Conservation (phyloP, 2,797 vertebrate genomes). For the Arnoldichthys spilopterus region DNA sequence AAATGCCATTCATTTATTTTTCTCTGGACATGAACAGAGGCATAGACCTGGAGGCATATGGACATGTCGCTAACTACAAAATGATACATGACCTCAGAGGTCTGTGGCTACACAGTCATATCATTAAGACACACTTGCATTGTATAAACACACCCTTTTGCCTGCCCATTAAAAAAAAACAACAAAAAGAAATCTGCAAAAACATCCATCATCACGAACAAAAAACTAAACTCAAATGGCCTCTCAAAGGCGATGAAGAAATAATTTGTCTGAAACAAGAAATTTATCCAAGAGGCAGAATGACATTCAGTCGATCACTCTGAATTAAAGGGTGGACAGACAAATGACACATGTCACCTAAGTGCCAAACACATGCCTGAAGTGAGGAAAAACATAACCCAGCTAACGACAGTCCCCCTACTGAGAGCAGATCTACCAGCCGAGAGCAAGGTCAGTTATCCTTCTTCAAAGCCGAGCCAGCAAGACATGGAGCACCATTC, state of each 20-base stretch:
- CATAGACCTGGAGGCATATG: not conserved
- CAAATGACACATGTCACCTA: constrained; percentile 37
- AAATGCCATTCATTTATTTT: not conserved
- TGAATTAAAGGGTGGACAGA: constrained; percentile 44
- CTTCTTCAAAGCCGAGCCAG: constrained; percentile 51
- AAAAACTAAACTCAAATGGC: not conserved
- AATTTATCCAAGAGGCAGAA: constrained; percentile 9
- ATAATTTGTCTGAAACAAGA: constrained; percentile 3
- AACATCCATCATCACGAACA: not conserved
- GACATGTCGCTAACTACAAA: not conserved
- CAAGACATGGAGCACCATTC: constrained; percentile 37
- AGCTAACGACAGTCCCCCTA: constrained; percentile 34
- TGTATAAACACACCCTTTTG: not conserved
- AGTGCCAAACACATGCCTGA: constrained; percentile 42
- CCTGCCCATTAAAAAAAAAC: not conserved
- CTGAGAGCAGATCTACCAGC: constrained; percentile 43
- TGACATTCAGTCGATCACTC: constrained; percentile 34
- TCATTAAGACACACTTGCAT: not conserved
- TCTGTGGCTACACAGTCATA: not conserved
- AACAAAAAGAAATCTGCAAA: not conserved
- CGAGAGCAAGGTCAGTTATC: constrained; percentile 53
- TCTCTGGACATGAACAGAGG: not conserved
- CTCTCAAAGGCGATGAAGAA: not conserved
- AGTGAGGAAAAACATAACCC: constrained; percentile 20
- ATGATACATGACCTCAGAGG: not conserved